phyloP scores from a whole-genome alignment of 2,113 vertebrate species.

The Sitta europaea region DNA sequence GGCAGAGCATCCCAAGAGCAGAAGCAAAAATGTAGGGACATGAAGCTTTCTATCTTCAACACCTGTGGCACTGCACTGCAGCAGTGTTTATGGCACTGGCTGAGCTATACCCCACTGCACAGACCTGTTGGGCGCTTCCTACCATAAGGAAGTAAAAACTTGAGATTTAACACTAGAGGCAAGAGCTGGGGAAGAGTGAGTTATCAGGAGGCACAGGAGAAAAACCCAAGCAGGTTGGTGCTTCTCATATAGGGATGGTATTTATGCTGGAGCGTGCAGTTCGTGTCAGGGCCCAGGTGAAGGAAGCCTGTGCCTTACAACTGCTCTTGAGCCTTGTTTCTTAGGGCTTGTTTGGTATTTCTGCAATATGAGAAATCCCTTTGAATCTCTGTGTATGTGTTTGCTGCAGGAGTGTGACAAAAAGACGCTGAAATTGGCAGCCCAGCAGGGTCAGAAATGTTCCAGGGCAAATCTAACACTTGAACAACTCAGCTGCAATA shows the following conservation, averaged over 20 bases:
- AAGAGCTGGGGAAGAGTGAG: neutral
- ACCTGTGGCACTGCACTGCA: fast-evolving
- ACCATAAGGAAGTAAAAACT: neutral
- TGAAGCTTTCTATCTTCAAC: neutral
- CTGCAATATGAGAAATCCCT: neutral
- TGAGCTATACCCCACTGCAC: neutral
- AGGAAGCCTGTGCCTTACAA: neutral
- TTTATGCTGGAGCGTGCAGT: fast-evolving
- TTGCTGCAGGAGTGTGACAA: neutral
- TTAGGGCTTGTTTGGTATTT: neutral
- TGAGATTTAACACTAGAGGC: neutral
- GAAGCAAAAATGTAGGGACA: neutral
- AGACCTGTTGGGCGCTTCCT: neutral
- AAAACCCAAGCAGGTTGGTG: neutral
- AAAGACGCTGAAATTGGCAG: neutral
- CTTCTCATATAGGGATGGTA: neutral
- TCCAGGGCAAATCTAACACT: neutral
- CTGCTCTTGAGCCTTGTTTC: neutral
- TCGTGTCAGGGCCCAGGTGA: neutral
- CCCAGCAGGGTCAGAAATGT: neutral
- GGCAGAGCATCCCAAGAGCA: neutral
- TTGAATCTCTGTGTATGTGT: neutral
- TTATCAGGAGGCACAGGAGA: neutral
- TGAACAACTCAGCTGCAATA: neutral
- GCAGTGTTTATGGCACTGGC: neutral